Evolutionary conservation across 2,113 vertebrate species (phyloP).

Genomic region (Crotalus helleri): DNA sequence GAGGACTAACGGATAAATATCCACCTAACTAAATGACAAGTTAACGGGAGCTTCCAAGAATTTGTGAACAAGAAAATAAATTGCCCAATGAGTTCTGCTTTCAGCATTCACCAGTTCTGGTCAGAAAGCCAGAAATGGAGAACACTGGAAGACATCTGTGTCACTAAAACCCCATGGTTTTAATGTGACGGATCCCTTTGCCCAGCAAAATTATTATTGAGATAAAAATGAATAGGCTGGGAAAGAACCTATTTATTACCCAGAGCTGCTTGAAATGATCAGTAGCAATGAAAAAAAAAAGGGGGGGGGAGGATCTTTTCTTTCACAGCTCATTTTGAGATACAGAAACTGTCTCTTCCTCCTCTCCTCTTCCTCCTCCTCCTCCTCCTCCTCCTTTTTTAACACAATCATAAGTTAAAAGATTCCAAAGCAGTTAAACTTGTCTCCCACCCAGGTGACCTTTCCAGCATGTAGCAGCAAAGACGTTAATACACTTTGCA

Average conservation of each 20-base stretch:
- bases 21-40: not conserved
- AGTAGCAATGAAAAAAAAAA: not conserved
- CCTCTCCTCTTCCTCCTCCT: not conserved
- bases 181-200: not conserved
- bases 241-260: not conserved
- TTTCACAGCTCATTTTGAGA: not conserved
- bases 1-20: not conserved
- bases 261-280: not conserved
- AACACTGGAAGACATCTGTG: not conserved
- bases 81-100: not conserved
- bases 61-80: not conserved
- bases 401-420: conserved; percentile 66
- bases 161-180: not conserved
- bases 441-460: conserved; percentile 61
- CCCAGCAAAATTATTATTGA: not conserved
- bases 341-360: not conserved
- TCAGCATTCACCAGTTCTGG: not conserved
- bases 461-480: conserved; percentile 86
- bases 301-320: too few species aligned
- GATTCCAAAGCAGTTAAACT: conserved; percentile 71
- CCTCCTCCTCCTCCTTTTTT: not conserved
- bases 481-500: conserved; percentile 94
- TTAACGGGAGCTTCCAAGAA: not conserved
- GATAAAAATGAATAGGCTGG: not conserved
- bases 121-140: not conserved